phyloP scores from a whole-genome alignment of 2,113 vertebrate species.

The Tiliqua scincoides region DNA sequence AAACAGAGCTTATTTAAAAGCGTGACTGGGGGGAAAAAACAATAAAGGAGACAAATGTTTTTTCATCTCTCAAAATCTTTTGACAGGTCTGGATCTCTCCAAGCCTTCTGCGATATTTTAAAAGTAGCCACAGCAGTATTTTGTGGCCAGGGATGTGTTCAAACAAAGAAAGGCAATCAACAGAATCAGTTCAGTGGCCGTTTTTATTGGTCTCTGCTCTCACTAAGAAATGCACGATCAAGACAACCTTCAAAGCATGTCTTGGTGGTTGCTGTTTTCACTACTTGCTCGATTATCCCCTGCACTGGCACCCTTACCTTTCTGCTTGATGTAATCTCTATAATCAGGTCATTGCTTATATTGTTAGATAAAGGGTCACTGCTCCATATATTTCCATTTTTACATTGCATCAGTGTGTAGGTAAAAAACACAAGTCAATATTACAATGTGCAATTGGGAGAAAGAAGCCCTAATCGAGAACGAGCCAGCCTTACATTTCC shows the following conservation, averaged over 20 bases:
- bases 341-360: conserved; percentile 69
- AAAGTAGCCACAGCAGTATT: background rate
- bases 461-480: conserved; percentile 34
- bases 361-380: conserved; percentile 64
- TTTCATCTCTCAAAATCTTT: background rate
- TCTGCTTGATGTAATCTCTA: conserved; percentile 60
- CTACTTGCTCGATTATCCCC: conserved; percentile 36
- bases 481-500: conserved; percentile 49
- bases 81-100: background rate
- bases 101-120: background rate
- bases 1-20: background rate
- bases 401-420: conserved; percentile 48
- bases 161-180: background rate
- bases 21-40: too few relatives aligned
- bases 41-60: too few relatives aligned
- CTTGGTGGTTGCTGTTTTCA: conserved; percentile 41
- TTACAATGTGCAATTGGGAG: conserved; percentile 22
- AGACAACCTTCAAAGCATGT: conserved; percentile 11
- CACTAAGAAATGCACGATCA: background rate
- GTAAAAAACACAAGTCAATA: conserved; percentile 46
- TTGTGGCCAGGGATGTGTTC: background rate
- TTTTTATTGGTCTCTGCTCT: background rate
- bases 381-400: conserved; percentile 57
- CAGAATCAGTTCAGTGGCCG: background rate
- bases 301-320: conserved; percentile 48